Percentiles rank a stretch among this genome's conserved stretches.
Conservation (phyloP, 2,888 invertebrate species). For the Polyploca ridens region DNA sequence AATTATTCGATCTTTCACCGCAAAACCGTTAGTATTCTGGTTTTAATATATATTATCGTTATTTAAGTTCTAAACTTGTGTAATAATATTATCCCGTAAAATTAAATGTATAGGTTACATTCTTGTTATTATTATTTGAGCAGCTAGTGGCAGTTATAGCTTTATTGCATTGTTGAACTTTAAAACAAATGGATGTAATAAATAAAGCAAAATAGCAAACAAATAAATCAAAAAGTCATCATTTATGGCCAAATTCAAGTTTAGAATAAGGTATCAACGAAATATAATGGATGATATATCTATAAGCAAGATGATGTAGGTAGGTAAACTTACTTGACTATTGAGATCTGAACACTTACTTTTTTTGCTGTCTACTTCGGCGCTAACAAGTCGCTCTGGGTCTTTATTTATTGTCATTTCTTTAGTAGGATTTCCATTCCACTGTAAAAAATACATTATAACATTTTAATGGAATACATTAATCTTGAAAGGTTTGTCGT, state of each 20-base stretch:
- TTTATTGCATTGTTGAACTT: background rate
- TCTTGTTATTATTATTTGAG: background rate
- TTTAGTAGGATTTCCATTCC: conserved; percentile 55
- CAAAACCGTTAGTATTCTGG: conserved; percentile 11
- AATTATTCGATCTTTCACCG: conserved; percentile 5
- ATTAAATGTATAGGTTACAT: background rate
- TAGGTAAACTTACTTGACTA: background rate
- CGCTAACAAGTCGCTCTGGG: conserved; percentile 44
- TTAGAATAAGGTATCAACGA: background rate
- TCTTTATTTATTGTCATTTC: conserved; percentile 44
- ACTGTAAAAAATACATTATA: conserved; percentile 44
- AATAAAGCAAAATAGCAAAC: background rate
- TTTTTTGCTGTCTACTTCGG: conserved; percentile 56
- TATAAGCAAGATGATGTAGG: no score
- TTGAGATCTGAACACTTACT: conserved; percentile 43
- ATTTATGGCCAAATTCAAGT: background rate
- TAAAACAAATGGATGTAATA: background rate
- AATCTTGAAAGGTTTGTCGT: background rate
- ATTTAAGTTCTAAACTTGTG: conserved; percentile 5
- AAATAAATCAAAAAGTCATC: background rate
- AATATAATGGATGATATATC: background rate
- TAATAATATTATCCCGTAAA: background rate
- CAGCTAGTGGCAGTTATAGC: background rate
- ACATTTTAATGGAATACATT: background rate
- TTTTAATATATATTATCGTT: conserved; percentile 5